Percentiles rank a stretch among this genome's conserved stretches.
Evolutionary conservation across 1,140 invertebrate genomes (phyloP).

Genomic region (Mercenaria mercenaria): DNA sequence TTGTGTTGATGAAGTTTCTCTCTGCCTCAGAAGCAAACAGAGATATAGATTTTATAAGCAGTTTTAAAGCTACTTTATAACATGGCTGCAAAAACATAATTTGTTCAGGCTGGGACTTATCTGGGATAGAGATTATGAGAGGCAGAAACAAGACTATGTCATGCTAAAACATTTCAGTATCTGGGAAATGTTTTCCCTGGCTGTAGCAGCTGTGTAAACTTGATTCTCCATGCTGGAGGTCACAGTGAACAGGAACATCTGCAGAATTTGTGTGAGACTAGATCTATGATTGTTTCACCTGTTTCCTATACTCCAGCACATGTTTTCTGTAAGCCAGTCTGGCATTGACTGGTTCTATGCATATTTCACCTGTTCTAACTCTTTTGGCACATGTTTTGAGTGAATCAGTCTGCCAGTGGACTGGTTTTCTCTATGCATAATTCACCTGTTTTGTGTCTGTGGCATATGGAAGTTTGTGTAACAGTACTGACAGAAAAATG

Average conservation of each 20-base stretch:
- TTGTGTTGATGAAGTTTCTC: no score
- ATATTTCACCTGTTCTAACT: slow-evolving; percentile 51
- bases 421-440: slow-evolving; percentile 30
- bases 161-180: slow-evolving; percentile 14
- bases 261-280: slow-evolving; percentile 37
- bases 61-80: no score
- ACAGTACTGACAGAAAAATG: slow-evolving; percentile 28
- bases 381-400: slow-evolving; percentile 50
- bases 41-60: no score
- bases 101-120: slow-evolving; percentile 1
- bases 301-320: slow-evolving; percentile 37
- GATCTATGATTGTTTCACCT: slow-evolving; percentile 53
- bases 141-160: slow-evolving; percentile 24
- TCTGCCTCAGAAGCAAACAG: no score
- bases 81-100: background rate
- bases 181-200: background rate
- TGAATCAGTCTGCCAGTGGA: slow-evolving; percentile 21
- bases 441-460: slow-evolving; percentile 44
- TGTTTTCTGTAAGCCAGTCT: slow-evolving; percentile 61
- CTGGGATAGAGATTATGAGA: slow-evolving; percentile 42
- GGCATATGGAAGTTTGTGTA: slow-evolving; percentile 50
- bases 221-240: slow-evolving; percentile 5
- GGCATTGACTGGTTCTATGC: slow-evolving; percentile 41
- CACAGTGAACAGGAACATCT: slow-evolving; percentile 40
- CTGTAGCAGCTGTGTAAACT: slow-evolving; percentile 33